Base-by-base conservation (phyloP, 1,140 invertebrate genomes). In the Nomia melanderi region DNA sequence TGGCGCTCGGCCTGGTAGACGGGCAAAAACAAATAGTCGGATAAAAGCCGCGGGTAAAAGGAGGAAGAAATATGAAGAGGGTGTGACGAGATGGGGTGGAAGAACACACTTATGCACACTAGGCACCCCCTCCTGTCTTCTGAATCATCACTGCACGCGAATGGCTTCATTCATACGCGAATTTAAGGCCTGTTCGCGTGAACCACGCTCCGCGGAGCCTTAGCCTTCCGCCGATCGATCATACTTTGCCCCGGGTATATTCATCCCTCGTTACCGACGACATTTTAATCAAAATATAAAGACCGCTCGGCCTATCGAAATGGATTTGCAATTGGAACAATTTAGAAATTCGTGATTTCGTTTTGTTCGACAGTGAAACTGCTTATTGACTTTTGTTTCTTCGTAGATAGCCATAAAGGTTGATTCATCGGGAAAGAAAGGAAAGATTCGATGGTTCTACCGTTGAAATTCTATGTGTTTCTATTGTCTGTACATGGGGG, bases 161-260 rank as follows among this genome's bases (percentile, higher is more conserved):
- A 74, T 65, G 72, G 71, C 63, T 79, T 79, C 77, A 75, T 79
- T 79, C 72, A 79, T 75, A 76, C 72, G 36, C 56, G 62, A 73
- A 78, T 78, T 78, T 59, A 78, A 65, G 54, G 53, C 66, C 41
- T 71, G 54, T 60, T 75, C 64, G 56, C 63, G 76, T 27, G 47
- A 47, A 36, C 17, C 12, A 12, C 31, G 41, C 17, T n/a, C n/a
- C n/a, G 20, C 29, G 3, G 54, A 3, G 54, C 56, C 47, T 41
- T 31, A 20, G 9, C 29, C 33, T 39, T 69, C 20, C 14, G 2
- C 6, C 20, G 31, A 59, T 77, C 44, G 25, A 70, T 77, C 31
- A 53, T 62, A n/a, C 39, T 47, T 39, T 39, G 36, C 4, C 14
- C 25, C 33, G 25, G 36, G 50, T 11, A 11, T 41, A 6, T 4